Evolutionary conservation across 2,113 vertebrate species (phyloP).

Genomic region (Hippocampus guttulatus): DNA sequence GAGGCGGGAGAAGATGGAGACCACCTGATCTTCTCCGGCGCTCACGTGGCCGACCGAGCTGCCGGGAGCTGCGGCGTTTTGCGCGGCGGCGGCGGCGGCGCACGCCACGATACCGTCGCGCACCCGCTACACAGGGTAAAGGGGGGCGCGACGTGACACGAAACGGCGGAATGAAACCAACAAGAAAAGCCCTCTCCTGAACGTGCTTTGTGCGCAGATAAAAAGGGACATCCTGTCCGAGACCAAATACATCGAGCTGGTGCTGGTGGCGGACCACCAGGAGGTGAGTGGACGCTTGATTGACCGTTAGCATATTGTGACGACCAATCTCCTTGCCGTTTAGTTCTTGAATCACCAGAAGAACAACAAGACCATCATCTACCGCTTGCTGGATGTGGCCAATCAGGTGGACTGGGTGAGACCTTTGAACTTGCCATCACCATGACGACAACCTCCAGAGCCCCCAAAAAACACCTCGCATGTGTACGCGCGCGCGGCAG

Average conservation of each 20-base stretch:
- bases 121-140: not conserved
- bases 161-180: no score
- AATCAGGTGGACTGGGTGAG: conserved; percentile 87
- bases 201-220: conserved; percentile 38
- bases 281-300: conserved; percentile 70
- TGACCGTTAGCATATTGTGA: not conserved
- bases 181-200: not conserved
- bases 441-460: not conserved
- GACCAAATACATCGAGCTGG: conserved; percentile 85
- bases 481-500: conserved; percentile 50
- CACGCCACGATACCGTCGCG: fast-evolving
- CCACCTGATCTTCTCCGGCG: conserved; percentile 53
- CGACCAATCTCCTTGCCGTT: not conserved
- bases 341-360: conserved; percentile 78
- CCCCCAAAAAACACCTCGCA: fast-evolving
- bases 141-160: not conserved
- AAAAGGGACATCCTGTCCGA: conserved; percentile 76
- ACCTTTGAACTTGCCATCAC: not conserved
- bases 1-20: conserved; percentile 7
- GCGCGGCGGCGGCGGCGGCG: conserved; percentile 4
- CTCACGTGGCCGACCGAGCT: conserved; percentile 17
- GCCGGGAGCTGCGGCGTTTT: conserved; percentile 61
- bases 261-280: conserved; percentile 84
- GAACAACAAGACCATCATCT: conserved; percentile 70
- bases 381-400: conserved; percentile 82